Evolutionary conservation across 2,113 vertebrate genomes (phyloP).

Genomic region (Cephalopholis sonnerati): DNA sequence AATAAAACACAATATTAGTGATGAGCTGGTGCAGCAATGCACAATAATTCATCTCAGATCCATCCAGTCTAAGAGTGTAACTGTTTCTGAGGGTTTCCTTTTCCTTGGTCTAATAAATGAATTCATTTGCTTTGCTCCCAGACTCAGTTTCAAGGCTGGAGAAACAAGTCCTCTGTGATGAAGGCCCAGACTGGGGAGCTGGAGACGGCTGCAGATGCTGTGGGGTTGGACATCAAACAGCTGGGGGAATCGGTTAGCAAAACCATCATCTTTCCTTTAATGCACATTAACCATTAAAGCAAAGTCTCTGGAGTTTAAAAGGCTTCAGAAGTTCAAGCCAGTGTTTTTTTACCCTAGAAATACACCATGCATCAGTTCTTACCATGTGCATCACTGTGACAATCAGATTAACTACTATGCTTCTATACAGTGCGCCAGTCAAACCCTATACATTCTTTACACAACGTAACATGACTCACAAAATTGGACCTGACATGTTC

Average conservation of each 20-base stretch:
- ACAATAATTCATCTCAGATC: not conserved
- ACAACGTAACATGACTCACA: not conserved
- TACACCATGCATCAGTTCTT: not conserved
- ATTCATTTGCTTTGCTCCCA: conserved; percentile 59
- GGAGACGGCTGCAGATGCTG: conserved; percentile 77
- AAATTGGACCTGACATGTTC: not conserved
- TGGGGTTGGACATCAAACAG: conserved; percentile 82
- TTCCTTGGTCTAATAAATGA: not conserved
- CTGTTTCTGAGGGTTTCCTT: not conserved
- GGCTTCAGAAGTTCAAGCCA: not conserved
- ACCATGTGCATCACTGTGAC: not conserved
- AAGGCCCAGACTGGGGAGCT: conserved; percentile 82
- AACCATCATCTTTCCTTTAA: not conserved
- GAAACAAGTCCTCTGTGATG: conserved; percentile 84
- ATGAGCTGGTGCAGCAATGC: not conserved
- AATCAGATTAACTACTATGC: not conserved
- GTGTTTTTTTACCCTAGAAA: not conserved
- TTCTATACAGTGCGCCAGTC: not conserved
- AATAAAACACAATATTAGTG: not conserved
- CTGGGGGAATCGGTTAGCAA: conserved; percentile 86
- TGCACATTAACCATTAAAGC: not conserved
- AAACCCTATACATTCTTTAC: not conserved
- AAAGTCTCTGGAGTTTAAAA: not conserved
- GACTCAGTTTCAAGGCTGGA: conserved; percentile 88
- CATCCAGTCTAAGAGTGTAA: not conserved